Evolutionary conservation across 2,888 invertebrate species (phyloP), one percentile per base, ranked within the genome.

Genomic region (Chrysomela aeneicollis): DNA sequence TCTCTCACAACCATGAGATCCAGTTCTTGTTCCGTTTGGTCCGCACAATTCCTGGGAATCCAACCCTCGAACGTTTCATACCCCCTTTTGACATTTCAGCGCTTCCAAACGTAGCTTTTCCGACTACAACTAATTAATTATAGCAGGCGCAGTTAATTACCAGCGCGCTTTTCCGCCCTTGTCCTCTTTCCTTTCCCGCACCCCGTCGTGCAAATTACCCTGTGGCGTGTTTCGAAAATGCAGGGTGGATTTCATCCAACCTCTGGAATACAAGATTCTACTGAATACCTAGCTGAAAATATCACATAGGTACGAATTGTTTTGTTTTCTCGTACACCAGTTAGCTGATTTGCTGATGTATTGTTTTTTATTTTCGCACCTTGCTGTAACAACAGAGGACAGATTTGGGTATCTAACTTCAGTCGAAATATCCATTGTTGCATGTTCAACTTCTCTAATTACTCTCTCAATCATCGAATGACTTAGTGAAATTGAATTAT

Each of bases 41-140:
- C 3, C 26, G 6, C 26, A 26, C 26, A 9, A 26, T 52, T 15
- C 22, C 22, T 32, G 15, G 51, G 21, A n/a, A 21, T 51, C 12
- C 35, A 12, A 35, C 35, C 35, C 30, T 26, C 32, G 22, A 10
- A 52, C 21, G 17, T 52, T 22, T 15, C 32, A 21, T 32, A 52
- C 15, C 32, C 32, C 53, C 18, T 19, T 35, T 35, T 18, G 9
- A 26, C 52, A 30, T 52, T 52, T 26, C 52, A 17, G 12, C n/a
- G 19, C 26, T 26, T 3, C 26, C 22, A 17, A 52, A 30, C 32
- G 26, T 21, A 26, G 52, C 21, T 22, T 17, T 17, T 74, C 77
- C 80, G 77, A 78, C 79, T 81, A 80, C 79, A 81, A 81, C 82
- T 82, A 81, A 81, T 81, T 82, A 82, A 81, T 82, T 81, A 81